A percentile compares a stretch with the other conserved stretches of the same genome.
Conservation (phyloP, 2,113 vertebrate species). For the Octodon degus region DNA sequence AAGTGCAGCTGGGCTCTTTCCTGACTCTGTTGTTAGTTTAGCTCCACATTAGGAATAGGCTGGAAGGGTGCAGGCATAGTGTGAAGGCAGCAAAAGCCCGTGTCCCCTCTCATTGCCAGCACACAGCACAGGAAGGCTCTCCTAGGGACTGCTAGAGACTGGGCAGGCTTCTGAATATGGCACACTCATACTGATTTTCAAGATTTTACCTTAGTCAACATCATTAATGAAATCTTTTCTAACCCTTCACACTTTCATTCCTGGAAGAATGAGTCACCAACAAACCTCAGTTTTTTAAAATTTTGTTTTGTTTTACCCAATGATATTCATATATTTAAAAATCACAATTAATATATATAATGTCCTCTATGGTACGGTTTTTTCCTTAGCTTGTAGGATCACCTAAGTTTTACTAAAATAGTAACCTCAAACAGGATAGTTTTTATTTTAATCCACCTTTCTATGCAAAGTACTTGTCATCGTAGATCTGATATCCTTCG, state of each 20-base stretch:
- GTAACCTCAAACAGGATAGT: neutral
- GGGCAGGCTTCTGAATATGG: neutral
- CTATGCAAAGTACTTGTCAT: neutral
- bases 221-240: neutral
- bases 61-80: too few relatives aligned
- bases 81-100: too few relatives aligned
- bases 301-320: slow-evolving; percentile 3
- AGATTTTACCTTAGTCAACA: neutral
- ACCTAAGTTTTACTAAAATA: slow-evolving; percentile 20
- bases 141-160: too few relatives aligned
- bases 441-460: neutral
- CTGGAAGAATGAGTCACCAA: neutral
- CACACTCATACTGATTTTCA: neutral
- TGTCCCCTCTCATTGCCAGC: neutral
- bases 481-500: neutral
- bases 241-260: neutral
- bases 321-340: slow-evolving; percentile 24
- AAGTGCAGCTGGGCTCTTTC: neutral
- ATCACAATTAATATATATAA: neutral
- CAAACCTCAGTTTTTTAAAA: neutral
- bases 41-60: neutral
- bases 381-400: neutral
- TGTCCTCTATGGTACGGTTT: neutral
- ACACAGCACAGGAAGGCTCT: neutral
- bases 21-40: too few relatives aligned